These are phyloP conservation scores for Zingel zingel DNA, from an alignment of 2,113 vertebrate genomes.

Conservation along the genomic window DNA sequence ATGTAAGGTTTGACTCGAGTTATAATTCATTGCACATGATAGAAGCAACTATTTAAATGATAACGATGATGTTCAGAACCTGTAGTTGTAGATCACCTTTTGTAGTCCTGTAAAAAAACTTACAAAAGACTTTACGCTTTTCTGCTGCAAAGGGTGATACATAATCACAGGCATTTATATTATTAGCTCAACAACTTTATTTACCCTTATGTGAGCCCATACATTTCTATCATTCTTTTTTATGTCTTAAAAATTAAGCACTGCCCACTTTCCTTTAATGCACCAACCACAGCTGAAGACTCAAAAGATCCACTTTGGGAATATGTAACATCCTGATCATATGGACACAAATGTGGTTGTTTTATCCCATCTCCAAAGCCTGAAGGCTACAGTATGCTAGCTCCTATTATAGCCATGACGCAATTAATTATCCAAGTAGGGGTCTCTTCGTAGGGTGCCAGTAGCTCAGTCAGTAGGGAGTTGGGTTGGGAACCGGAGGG, in stretches of 20 bases:
- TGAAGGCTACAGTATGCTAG: no score
- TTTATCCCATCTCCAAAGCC: no score
- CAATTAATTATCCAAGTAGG: no score
- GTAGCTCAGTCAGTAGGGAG: no score
- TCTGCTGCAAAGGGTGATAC: background rate
- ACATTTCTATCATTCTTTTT: background rate
- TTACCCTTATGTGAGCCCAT: background rate
- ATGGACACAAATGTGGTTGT: no score
- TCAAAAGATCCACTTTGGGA: no score
- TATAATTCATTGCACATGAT: slow-evolving; percentile 21
- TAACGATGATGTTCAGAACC: background rate
- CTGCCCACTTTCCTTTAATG: background rate
- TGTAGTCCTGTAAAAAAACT: background rate
- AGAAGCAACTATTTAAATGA: background rate
- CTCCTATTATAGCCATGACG: no score
- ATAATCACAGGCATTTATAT: background rate
- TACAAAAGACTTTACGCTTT: background rate
- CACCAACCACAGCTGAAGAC: no score
- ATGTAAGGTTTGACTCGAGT: slow-evolving; percentile 22
- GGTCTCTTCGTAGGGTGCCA: no score
- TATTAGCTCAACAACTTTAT: background rate
- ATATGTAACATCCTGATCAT: no score
- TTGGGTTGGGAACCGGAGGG: no score
- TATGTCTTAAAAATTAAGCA: background rate
- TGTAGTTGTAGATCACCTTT: background rate